Conservation (phyloP, 2,888 invertebrate genomes). For the Lycophotia porphyrea region DNA sequence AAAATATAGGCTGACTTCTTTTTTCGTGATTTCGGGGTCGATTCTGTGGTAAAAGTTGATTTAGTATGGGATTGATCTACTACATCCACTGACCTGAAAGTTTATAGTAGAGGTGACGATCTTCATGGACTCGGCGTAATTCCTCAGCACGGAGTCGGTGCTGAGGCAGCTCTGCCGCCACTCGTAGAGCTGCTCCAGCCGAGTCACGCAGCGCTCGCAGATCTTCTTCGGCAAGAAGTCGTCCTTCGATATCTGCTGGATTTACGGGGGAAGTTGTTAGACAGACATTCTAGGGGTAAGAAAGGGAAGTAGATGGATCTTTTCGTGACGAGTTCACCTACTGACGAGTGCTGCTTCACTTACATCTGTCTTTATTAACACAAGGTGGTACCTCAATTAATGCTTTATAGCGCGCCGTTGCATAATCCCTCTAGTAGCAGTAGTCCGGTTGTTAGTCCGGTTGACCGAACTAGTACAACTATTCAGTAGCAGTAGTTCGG, state of each 20-base stretch:
- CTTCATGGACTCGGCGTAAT: conserved; percentile 93
- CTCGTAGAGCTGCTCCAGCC: conserved; percentile 92
- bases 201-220: conserved; percentile 92
- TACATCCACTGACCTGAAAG: conserved; percentile 89
- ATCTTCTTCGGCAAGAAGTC: conserved; percentile 93
- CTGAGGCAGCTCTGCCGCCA: conserved; percentile 92
- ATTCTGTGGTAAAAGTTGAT: background rate
- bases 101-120: conserved; percentile 92
- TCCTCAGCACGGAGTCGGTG: conserved; percentile 92
- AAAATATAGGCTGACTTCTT: background rate
- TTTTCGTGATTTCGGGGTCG: background rate
- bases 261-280: conserved; percentile 58
- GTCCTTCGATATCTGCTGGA: conserved; percentile 92
- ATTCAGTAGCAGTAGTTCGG: too few species aligned
- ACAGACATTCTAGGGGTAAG: conserved; percentile 10
- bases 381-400: background rate
- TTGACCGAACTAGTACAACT: too few species aligned
- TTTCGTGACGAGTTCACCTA: background rate
- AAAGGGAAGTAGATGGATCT: too few species aligned
- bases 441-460: too few species aligned
- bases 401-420: background rate
- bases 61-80: background rate
- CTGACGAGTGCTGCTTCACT: background rate
- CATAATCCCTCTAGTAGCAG: too few species aligned
- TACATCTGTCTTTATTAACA: background rate